These are phyloP conservation scores for Stichopus chloronotus DNA, from an alignment of 35 echinoderm and acorn worm genomes.

Conservation along the genomic window DNA sequence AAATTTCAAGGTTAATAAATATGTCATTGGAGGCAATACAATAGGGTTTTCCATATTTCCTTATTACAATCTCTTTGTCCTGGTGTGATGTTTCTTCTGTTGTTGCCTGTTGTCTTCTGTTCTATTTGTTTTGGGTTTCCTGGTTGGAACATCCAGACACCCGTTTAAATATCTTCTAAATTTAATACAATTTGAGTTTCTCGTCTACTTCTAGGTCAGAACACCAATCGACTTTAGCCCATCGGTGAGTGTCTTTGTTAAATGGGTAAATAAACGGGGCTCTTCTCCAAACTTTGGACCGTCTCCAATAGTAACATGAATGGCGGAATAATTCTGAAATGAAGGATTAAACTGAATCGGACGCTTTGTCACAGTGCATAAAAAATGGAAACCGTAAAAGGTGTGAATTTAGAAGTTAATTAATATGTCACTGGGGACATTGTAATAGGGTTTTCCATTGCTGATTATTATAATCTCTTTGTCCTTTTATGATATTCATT, in stretches of 20 bases:
- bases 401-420: neutral
- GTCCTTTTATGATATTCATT: neutral
- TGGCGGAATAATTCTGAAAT: neutral
- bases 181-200: too few species aligned
- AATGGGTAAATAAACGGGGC: neutral
- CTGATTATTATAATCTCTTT: neutral
- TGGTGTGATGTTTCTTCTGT: neutral
- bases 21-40: neutral
- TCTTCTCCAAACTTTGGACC: conserved; percentile 1
- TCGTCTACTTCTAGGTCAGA: neutral
- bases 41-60: neutral
- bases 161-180: too few species aligned
- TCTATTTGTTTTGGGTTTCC: too few species aligned
- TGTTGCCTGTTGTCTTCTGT: neutral
- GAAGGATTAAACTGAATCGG: neutral
- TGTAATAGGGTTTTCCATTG: too few species aligned
- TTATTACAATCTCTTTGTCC: neutral
- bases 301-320: neutral
- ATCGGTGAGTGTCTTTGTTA: neutral
- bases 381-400: neutral
- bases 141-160: too few species aligned
- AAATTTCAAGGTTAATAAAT: neutral
- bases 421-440: too few species aligned
- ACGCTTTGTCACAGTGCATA: neutral
- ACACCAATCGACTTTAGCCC: neutral